These are phyloP conservation scores for Phenacoccus solenopsis DNA, from an alignment of 1,140 invertebrate species.

Conservation along the genomic window DNA sequence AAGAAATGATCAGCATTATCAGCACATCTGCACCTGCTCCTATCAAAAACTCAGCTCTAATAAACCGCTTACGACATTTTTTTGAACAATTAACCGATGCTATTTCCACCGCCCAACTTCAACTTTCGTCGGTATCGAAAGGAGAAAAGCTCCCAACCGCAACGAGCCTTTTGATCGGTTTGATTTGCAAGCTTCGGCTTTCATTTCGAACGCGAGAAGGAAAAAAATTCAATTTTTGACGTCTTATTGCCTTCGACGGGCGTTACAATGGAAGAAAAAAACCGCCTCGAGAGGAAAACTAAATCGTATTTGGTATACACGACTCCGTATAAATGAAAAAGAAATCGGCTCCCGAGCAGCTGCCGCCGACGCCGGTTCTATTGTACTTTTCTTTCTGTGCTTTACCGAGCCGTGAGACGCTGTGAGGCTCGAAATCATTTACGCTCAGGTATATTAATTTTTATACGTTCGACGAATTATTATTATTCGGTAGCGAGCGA, in stretches of 20 bases:
- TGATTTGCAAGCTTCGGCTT: neutral
- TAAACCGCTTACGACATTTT: too few relatives aligned
- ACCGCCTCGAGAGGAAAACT: neutral
- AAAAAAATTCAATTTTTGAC: neutral
- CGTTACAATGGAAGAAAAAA: neutral
- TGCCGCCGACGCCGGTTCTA: neutral
- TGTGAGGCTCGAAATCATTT: neutral
- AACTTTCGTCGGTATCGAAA: too few relatives aligned
- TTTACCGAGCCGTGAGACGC: too few relatives aligned
- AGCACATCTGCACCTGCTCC: too few relatives aligned
- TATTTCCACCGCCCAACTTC: too few relatives aligned
- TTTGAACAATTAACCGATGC: too few relatives aligned
- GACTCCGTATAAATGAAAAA: neutral
- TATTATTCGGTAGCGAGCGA: too few relatives aligned
- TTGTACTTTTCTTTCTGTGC: neutral
- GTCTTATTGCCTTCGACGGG: neutral
- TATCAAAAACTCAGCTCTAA: too few relatives aligned
- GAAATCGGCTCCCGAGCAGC: neutral
- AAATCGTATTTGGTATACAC: neutral
- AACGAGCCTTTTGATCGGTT: constrained; percentile 1
- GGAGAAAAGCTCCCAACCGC: too few relatives aligned
- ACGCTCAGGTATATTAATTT: neutral
- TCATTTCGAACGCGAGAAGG: too few relatives aligned
- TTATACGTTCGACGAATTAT: neutral
- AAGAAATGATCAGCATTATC: too few relatives aligned